phyloP scores from a whole-genome alignment of 2,888 invertebrate species.

The Zygothrica quintamaculata region DNA sequence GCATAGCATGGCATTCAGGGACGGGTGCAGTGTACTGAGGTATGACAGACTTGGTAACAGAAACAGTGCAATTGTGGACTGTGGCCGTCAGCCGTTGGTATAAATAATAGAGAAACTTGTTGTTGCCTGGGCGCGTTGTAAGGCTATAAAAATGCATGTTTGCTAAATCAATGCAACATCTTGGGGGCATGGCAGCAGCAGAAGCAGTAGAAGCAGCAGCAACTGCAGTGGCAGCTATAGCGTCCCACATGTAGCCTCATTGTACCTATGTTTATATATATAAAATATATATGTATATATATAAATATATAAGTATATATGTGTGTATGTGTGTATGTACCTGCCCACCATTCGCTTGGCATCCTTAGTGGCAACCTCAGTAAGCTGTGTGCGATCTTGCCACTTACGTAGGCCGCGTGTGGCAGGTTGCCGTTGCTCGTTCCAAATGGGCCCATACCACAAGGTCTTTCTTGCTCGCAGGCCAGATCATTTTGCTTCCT shows the following conservation, averaged over 20 bases:
- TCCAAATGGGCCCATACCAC: conserved; percentile 55
- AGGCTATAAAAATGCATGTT: conserved; percentile 80
- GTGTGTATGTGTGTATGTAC: conserved; percentile 30
- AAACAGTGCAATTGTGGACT: conserved; percentile 69
- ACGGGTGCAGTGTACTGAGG: conserved; percentile 2
- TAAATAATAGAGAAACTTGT: conserved; percentile 81
- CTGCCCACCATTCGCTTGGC: conserved; percentile 76
- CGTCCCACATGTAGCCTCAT: conserved; percentile 65
- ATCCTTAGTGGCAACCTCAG: conserved; percentile 65
- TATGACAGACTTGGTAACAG: conserved; percentile 1
- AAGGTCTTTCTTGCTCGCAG: conserved; percentile 77
- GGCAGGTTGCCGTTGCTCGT: conserved; percentile 73
- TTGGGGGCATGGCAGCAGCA: conserved; percentile 75
- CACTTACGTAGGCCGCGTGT: conserved; percentile 81
- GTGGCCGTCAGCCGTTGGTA: conserved; percentile 69
- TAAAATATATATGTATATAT: conserved; percentile 3
- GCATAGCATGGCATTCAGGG: neutral
- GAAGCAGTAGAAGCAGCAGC: conserved; percentile 36
- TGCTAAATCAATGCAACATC: conserved; percentile 82
- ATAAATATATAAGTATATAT: conserved; percentile 12
- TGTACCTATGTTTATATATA: conserved; percentile 38
- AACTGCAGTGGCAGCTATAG: conserved; percentile 44
- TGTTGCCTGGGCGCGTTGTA: conserved; percentile 77
- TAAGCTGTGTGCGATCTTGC: conserved; percentile 79
- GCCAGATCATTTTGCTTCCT: conserved; percentile 81